phyloP scores from a whole-genome alignment of 2,888 invertebrate genomes.

The Drosophila maculinotata region DNA sequence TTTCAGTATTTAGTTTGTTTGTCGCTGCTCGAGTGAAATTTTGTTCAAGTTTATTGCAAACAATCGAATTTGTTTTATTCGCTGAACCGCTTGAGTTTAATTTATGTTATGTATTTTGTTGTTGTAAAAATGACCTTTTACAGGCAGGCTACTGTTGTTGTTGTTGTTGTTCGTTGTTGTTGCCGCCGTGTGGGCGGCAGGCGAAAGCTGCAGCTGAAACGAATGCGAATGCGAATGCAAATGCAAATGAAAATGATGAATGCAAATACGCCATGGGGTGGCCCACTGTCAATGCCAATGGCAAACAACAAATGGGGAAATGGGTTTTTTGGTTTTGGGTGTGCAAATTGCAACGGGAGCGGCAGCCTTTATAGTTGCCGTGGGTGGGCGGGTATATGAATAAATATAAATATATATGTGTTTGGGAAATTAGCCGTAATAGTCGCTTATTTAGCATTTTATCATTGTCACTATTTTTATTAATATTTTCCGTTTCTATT shows the following conservation, averaged over 20 bases:
- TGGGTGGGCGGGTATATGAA: slow-evolving; percentile 50
- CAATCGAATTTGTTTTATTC: slow-evolving; percentile 54
- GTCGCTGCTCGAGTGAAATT: slow-evolving; percentile 46
- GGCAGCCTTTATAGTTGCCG: slow-evolving; percentile 24
- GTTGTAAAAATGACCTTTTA: slow-evolving; percentile 61
- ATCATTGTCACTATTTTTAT: slow-evolving; percentile 23
- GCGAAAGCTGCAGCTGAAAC: slow-evolving; percentile 35
- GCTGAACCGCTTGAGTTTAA: slow-evolving; percentile 36
- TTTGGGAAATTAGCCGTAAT: slow-evolving; percentile 30
- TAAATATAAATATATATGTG: too few relatives aligned
- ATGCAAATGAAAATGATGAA: slow-evolving; percentile 22
- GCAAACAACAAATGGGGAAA: slow-evolving; percentile 41
- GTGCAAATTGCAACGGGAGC: slow-evolving; percentile 40
- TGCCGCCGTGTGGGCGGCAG: slow-evolving; percentile 39
- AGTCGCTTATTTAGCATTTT: slow-evolving; percentile 18
- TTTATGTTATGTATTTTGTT: slow-evolving; percentile 21
- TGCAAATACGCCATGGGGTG: slow-evolving; percentile 36
- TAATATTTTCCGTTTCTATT: slow-evolving; percentile 25
- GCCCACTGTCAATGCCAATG: slow-evolving; percentile 55
- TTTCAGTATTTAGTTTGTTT: slow-evolving; percentile 24
- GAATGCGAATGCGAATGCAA: slow-evolving; percentile 18
- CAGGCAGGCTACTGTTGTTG: slow-evolving; percentile 31
- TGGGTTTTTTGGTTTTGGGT: slow-evolving; percentile 24
- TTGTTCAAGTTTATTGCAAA: slow-evolving; percentile 54
- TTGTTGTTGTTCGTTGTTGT: slow-evolving; percentile 3